These are phyloP conservation scores for Ictalurus furcatus DNA, from an alignment of 2,113 vertebrate genomes.

Conservation along the genomic window DNA sequence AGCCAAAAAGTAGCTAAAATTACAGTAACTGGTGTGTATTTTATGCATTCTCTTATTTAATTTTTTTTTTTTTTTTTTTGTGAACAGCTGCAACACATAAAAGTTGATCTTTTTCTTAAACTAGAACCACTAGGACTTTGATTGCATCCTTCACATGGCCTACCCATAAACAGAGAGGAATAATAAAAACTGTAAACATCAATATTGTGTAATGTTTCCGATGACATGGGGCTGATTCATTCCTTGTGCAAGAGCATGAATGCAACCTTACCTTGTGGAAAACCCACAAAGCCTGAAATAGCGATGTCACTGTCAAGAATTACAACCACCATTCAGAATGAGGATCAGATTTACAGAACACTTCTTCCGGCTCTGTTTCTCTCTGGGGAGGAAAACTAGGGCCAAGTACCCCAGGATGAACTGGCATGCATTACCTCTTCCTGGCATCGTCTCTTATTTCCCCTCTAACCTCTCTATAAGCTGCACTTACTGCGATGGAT, in stretches of 20 bases:
- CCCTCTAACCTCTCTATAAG: conserved; percentile 21
- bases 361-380: conserved; percentile 13
- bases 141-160: conserved; percentile 57
- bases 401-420: conserved; percentile 27
- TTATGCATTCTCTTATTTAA: background rate
- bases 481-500: conserved; percentile 19
- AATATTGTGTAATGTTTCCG: conserved; percentile 44
- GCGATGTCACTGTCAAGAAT: conserved; percentile 33
- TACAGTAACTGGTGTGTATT: background rate
- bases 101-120: conserved; percentile 39
- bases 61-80: background rate
- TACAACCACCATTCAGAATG: conserved; percentile 37
- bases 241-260: conserved; percentile 27
- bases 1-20: background rate
- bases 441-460: conserved; percentile 34
- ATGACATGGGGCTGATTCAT: conserved; percentile 25
- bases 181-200: conserved; percentile 40
- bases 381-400: conserved; percentile 20
- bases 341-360: conserved; percentile 43
- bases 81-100: conserved; percentile 8
- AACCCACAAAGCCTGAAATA: conserved; percentile 34
- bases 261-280: conserved; percentile 34
- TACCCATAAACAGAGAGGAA: conserved; percentile 31
- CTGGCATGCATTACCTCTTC: conserved; percentile 39
- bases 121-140: conserved; percentile 52